Evolutionary conservation across 2,888 invertebrate species (phyloP), one percentile per base, ranked within the genome.

Genomic region (Caradrina kadenii): DNA sequence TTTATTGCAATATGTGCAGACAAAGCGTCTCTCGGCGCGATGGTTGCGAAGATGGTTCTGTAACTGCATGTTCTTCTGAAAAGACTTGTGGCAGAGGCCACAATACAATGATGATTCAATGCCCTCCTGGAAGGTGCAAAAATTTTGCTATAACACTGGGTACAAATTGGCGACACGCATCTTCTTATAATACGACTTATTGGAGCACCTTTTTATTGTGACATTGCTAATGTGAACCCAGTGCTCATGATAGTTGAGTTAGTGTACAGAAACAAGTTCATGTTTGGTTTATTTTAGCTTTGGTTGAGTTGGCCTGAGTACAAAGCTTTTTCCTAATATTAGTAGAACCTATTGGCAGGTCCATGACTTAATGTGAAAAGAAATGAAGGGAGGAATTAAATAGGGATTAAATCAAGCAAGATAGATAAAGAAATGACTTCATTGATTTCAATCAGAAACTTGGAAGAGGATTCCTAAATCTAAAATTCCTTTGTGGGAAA

Each of bases 1-100:
- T 93, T 96, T 96, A 85, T 94, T 93, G 89, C 96, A 96, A 87
- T 95, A 96, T 15, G 95, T 95, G 91, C 96, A 96, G 58, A 96
- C 93, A 81, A 95, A 96, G 62, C 96, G 93, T 73, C 96, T 86
- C 90, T 96, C 96, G 1, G 96, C 95, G n/a, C 95, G 93, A 66
- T 96, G 96, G 87, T 96, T 95, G 76, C 96, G 92, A 86, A 96
- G 82, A 77, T 96, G 96, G 84, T 94, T 95, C 90, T 95, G 95
- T 81, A 95, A 85, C 90, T 96, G 96, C 86, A 89, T 86, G 80
- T 90, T 93, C 89, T 94, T 95, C 88, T 93, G 92, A 90, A 96
- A 96, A 82, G 92, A 90, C 90, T 96, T 96, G 89, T 95, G 92
- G 87, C 96, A 96, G 84, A 96, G 88, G 81, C 90, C 91, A 90